Evolutionary conservation across 2,113 vertebrate genomes (phyloP).

Genomic region (Silurus meridionalis): DNA sequence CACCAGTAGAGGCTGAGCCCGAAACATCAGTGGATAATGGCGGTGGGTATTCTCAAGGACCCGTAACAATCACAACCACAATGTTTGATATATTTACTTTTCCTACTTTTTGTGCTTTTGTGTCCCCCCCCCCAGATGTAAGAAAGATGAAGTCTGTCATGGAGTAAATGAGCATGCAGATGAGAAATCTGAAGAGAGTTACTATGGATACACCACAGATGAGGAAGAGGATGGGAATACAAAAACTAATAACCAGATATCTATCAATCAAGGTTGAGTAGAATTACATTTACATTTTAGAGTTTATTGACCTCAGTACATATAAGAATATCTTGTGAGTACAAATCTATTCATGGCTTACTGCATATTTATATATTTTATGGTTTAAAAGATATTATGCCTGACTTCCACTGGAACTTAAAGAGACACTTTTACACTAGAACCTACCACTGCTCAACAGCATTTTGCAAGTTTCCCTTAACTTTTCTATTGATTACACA

Average conservation of each 20-base stretch:
- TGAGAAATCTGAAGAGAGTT: constrained; percentile 51
- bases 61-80: too few species aligned
- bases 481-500: neutral
- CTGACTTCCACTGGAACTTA: neutral
- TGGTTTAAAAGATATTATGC: neutral
- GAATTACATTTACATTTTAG: neutral
- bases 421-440: neutral
- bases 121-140: neutral
- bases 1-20: too few species aligned
- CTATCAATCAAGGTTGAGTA: neutral
- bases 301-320: neutral
- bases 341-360: neutral
- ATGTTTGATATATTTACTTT: too few species aligned
- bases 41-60: too few species aligned
- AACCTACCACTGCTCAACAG: neutral
- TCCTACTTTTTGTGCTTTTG: neutral
- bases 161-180: neutral
- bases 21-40: too few species aligned
- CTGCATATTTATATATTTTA: neutral
- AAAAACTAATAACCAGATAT: neutral
- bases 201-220: constrained; percentile 70
- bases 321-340: neutral
- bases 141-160: neutral
- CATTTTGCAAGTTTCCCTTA: neutral
- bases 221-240: constrained; percentile 61